Conservation (phyloP, 2,888 invertebrate species). For the Ophioninae sp. region DNA sequence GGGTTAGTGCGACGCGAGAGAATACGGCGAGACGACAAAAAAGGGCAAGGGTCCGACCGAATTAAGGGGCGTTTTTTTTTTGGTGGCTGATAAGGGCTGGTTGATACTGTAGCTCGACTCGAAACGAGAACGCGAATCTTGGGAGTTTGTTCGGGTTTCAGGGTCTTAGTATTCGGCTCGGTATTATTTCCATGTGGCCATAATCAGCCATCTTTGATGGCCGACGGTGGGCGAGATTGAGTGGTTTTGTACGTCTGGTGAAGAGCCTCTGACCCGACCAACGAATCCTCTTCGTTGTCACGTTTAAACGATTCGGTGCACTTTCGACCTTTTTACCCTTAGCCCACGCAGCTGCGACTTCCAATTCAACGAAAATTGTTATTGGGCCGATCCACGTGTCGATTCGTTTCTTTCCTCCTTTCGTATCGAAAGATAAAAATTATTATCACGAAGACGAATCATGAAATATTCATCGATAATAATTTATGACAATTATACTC, state of each 20-base stretch:
- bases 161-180: conserved; percentile 2
- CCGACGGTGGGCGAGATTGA: conserved; percentile 24
- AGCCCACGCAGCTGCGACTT: conserved; percentile 15
- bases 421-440: too few species aligned
- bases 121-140: conserved; percentile 28
- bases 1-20: neutral
- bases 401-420: too few species aligned
- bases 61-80: conserved; percentile 17
- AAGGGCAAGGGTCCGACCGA: neutral
- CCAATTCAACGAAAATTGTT: conserved; percentile 20
- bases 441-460: too few species aligned
- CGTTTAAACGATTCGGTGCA: conserved; percentile 21
- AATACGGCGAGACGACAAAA: neutral
- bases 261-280: neutral
- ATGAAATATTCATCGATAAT: too few species aligned
- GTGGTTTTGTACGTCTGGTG: conserved; percentile 8
- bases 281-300: conserved; percentile 9
- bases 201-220: conserved; percentile 16
- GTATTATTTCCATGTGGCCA: conserved; percentile 3
- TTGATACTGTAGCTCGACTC: conserved; percentile 1
- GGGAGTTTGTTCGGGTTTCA: conserved; percentile 14
- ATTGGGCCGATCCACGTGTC: conserved; percentile 27
- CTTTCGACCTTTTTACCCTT: conserved; percentile 18
- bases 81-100: neutral
- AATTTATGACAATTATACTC: too few species aligned